Evolutionary conservation across 1,140 invertebrate species (phyloP).

Genomic region (Bombyx mori): DNA sequence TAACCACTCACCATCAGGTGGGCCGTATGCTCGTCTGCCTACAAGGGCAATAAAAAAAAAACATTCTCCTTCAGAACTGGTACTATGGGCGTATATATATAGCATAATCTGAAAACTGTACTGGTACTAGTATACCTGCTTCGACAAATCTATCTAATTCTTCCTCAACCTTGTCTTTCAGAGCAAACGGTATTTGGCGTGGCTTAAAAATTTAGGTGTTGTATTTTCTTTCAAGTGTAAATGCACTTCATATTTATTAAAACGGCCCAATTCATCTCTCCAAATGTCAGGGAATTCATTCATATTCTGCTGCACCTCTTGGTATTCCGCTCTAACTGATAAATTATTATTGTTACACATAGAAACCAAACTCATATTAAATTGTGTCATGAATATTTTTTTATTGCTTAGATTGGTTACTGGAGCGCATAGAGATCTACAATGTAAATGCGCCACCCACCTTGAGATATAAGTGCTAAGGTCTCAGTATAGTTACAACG

Average conservation of each 20-base stretch:
- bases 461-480: too few species aligned
- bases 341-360: neutral
- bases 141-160: neutral
- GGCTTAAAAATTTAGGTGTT: conserved; percentile 4
- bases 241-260: conserved; percentile 3
- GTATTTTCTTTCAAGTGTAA: conserved; percentile 3
- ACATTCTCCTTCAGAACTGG: too few species aligned
- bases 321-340: neutral
- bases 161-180: conserved; percentile 1
- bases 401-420: conserved; percentile 17
- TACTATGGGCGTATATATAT: conserved; percentile 5
- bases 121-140: conserved; percentile 18
- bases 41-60: too few species aligned
- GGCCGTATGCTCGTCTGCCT: too few species aligned
- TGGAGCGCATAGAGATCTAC: neutral
- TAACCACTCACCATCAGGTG: too few species aligned
- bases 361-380: neutral
- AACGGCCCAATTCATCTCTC: conserved; percentile 3
- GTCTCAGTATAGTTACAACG: too few species aligned
- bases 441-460: too few species aligned
- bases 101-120: conserved; percentile 18
- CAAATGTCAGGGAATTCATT: neutral
- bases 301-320: neutral
- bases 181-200: conserved; percentile 2
- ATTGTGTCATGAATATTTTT: neutral